Evolutionary conservation across 30 jellyfish, hydroid and myxozoan genomes (phyloP).

Genomic region (Chrysaora quinquecirrha): DNA sequence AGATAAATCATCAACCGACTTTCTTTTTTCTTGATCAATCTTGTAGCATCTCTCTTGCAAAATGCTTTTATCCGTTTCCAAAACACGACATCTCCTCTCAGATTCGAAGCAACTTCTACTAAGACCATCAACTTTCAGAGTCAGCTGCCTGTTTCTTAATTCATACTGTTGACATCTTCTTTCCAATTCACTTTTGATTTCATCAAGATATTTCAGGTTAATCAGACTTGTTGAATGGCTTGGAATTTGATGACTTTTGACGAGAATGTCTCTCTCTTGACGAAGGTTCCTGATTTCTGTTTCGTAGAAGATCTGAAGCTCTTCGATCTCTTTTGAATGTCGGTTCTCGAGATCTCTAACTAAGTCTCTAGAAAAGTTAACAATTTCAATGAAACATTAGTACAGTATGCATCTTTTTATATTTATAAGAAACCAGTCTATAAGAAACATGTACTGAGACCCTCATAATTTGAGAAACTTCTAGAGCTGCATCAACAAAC

Average conservation of each 20-base stretch:
- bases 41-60: constrained; percentile 61
- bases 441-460: too few relatives aligned
- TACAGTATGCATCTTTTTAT: too few relatives aligned
- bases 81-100: constrained; percentile 46
- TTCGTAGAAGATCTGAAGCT: constrained; percentile 45
- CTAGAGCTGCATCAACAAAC: too few relatives aligned
- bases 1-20: constrained; percentile 26
- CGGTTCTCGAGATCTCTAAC: background rate
- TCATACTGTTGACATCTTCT: constrained; percentile 59
- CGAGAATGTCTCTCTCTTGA: constrained; percentile 33
- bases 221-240: constrained; percentile 23
- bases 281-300: constrained; percentile 41
- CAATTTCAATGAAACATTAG: too few relatives aligned
- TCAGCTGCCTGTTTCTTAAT: constrained; percentile 51
- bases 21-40: constrained; percentile 60
- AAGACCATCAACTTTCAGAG: constrained; percentile 39
- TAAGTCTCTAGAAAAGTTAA: constrained; percentile 1
- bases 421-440: too few relatives aligned
- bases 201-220: constrained; percentile 47
- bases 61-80: constrained; percentile 61
- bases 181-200: constrained; percentile 51
- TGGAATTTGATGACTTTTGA: constrained; percentile 14
- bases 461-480: too few relatives aligned
- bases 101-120: constrained; percentile 55
- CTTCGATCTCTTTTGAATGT: constrained; percentile 22